phyloP scores from a whole-genome alignment of 2,888 invertebrate genomes.

The Drosophila yooni region DNA sequence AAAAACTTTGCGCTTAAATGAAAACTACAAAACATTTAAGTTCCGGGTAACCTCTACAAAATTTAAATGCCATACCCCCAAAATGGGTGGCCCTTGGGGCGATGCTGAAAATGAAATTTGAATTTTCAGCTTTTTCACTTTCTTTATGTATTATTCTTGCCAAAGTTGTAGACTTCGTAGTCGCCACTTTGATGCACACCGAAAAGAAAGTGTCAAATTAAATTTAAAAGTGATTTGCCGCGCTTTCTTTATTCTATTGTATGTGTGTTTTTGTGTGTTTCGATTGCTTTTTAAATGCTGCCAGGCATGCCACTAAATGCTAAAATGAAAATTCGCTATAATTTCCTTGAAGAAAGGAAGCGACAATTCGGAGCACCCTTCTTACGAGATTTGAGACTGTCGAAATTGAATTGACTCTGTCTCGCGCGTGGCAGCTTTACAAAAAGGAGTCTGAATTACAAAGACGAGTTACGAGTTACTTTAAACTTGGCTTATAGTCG shows the following conservation, averaged over 20 bases:
- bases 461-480: background rate
- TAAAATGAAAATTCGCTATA: constrained; percentile 58
- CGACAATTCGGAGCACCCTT: constrained; percentile 22
- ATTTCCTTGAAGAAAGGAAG: constrained; percentile 27
- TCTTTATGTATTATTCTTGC: constrained; percentile 25
- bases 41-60: constrained; percentile 54
- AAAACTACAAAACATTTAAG: constrained; percentile 78
- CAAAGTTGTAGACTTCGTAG: constrained; percentile 76
- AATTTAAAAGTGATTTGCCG: constrained; percentile 78
- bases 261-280: constrained; percentile 33
- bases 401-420: constrained; percentile 42
- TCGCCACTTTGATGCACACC: constrained; percentile 66
- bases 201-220: constrained; percentile 75
- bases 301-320: constrained; percentile 60
- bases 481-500: constrained; percentile 7
- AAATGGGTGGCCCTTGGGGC: constrained; percentile 33
- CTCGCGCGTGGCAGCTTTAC: constrained; percentile 8
- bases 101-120: constrained; percentile 64
- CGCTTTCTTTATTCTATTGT: constrained; percentile 40
- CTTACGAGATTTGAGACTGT: constrained; percentile 5
- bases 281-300: constrained; percentile 58
- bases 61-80: constrained; percentile 66
- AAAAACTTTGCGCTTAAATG: constrained; percentile 74
- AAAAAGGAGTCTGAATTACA: constrained; percentile 7
- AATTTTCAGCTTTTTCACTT: constrained; percentile 34